phyloP scores from a whole-genome alignment of 2,888 invertebrate species.

The Xanthorhoe designata region DNA sequence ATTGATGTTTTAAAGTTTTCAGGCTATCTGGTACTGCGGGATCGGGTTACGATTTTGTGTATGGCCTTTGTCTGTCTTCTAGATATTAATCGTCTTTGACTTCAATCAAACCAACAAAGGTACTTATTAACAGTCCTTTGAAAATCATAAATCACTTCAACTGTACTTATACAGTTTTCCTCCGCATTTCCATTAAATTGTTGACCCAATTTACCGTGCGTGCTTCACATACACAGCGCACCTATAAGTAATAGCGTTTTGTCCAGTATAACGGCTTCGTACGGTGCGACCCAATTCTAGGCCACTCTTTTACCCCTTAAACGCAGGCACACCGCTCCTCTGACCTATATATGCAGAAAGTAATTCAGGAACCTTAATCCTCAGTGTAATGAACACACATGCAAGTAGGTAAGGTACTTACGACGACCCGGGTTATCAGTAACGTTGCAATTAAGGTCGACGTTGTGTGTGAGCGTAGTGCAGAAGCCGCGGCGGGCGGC shows the following conservation, averaged over 20 bases:
- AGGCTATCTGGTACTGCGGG: too few species aligned
- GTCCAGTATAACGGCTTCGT: conserved; percentile 52
- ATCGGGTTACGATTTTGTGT: too few species aligned
- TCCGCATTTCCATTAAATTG: conserved; percentile 31
- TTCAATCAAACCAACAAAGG: background rate
- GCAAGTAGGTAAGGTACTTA: conserved; percentile 15
- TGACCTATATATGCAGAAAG: conserved; percentile 64
- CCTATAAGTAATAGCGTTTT: conserved; percentile 44
- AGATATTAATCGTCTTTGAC: too few species aligned
- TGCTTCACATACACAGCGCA: conserved; percentile 37
- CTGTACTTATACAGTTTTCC: conserved; percentile 24
- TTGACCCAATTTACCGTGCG: conserved; percentile 42
- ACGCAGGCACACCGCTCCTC: conserved; percentile 57
- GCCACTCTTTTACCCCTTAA: conserved; percentile 57
- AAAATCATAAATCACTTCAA: conserved; percentile 22
- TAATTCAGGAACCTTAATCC: conserved; percentile 37
- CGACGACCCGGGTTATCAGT: conserved; percentile 31
- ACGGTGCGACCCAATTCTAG: conserved; percentile 62
- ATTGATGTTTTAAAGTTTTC: too few species aligned
- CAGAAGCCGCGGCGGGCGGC: background rate
- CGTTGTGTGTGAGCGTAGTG: conserved; percentile 22
- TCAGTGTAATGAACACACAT: conserved; percentile 35
- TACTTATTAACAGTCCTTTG: conserved; percentile 1
- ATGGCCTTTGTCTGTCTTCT: too few species aligned
- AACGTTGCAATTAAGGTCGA: conserved; percentile 37